Conservation (phyloP, 92 coral and sea anemone species). For the Porites evermanni region DNA sequence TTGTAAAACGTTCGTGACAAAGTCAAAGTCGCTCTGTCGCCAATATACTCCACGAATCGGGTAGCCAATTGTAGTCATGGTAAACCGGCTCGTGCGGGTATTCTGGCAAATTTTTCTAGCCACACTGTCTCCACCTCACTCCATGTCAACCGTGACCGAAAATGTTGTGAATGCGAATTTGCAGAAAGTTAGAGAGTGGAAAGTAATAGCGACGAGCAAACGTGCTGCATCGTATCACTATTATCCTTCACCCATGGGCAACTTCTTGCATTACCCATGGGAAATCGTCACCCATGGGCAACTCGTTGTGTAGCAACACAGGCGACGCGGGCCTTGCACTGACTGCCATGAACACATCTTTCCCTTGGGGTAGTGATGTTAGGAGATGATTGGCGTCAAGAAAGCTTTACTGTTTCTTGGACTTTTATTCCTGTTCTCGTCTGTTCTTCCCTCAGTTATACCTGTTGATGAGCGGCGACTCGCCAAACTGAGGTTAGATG, state of each 20-base stretch:
- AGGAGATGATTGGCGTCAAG: slow-evolving; percentile 81
- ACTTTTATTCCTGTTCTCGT: slow-evolving; percentile 53
- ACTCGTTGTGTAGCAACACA: not conserved
- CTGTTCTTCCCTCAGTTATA: slow-evolving; percentile 49
- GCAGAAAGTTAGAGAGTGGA: not conserved
- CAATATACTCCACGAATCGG: too few relatives aligned
- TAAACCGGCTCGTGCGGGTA: too few relatives aligned
- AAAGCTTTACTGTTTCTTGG: slow-evolving; percentile 76
- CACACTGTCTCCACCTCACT: not conserved
- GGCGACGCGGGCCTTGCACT: not conserved
- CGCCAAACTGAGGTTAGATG: slow-evolving; percentile 66
- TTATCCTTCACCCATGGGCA: too few relatives aligned
- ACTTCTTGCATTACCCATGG: too few relatives aligned
- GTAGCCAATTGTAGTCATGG: too few relatives aligned
- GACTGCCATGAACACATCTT: not conserved
- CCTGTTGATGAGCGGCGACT: slow-evolving; percentile 72
- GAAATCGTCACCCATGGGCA: not conserved
- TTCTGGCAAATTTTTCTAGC: not conserved
- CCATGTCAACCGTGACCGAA: not conserved
- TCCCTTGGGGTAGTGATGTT: slow-evolving; percentile 6
- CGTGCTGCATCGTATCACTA: too few relatives aligned
- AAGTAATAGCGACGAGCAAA: too few relatives aligned
- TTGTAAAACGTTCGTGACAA: too few relatives aligned
- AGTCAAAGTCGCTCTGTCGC: too few relatives aligned
- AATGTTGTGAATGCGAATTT: not conserved